Evolutionary conservation across 2,113 vertebrate species (phyloP).

Genomic region (Perognathus longimembris): DNA sequence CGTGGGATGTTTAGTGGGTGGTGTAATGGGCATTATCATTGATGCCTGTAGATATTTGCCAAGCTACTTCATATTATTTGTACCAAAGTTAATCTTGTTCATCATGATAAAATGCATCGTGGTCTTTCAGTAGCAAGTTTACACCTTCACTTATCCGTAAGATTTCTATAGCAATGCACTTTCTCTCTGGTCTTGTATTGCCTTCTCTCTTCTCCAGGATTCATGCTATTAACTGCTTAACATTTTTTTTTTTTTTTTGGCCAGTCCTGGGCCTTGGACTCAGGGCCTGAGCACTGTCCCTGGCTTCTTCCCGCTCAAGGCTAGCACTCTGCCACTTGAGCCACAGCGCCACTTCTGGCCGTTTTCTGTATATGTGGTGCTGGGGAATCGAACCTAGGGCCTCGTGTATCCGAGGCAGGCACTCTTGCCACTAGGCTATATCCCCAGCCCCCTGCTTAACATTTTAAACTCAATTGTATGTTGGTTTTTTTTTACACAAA

Average conservation of each 20-base stretch:
- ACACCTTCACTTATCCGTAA: not conserved
- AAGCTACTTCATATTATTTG: not conserved
- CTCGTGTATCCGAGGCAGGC: too few species aligned
- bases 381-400: too few species aligned
- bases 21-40: not conserved
- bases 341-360: too few species aligned
- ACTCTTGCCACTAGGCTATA: too few species aligned
- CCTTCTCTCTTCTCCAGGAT: not conserved
- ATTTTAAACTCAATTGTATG: not conserved
- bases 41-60: not conserved
- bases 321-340: too few species aligned
- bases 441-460: too few species aligned
- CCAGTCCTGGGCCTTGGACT: too few species aligned
- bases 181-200: not conserved
- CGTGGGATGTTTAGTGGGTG: not conserved
- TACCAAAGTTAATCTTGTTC: not conserved
- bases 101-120: not conserved
- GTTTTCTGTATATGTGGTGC: too few species aligned
- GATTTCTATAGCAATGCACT: not conserved
- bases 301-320: too few species aligned
- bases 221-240: slow-evolving; percentile 30
- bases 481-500: not conserved
- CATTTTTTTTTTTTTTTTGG: too few species aligned
- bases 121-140: not conserved
- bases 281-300: too few species aligned